phyloP scores from a whole-genome alignment of 2,888 invertebrate species.

The Tenthredo livida region DNA sequence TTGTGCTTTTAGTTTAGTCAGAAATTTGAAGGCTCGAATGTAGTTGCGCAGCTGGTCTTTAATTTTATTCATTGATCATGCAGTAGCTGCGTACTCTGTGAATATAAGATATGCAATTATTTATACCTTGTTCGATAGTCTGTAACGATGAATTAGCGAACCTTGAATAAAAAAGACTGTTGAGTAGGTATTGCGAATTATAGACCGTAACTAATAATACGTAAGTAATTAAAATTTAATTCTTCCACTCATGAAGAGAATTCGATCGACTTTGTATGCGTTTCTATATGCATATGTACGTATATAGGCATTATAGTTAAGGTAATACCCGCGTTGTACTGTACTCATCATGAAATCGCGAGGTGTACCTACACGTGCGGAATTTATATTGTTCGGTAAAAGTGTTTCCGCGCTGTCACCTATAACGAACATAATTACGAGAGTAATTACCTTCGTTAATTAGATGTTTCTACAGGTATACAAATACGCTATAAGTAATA shows the following conservation, averaged over 20 bases:
- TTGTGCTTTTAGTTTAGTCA: too few relatives aligned
- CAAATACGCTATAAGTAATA: not conserved
- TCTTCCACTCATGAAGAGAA: not conserved
- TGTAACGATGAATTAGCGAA: not conserved
- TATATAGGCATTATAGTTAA: too few relatives aligned
- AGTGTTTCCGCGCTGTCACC: not conserved
- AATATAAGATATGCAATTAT: not conserved
- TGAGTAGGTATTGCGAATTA: not conserved
- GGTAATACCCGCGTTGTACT: not conserved
- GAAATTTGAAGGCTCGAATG: not conserved
- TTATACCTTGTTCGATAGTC: not conserved
- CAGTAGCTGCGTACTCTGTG: not conserved
- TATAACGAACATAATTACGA: slow-evolving; percentile 15
- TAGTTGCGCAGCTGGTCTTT: not conserved
- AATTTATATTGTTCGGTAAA: slow-evolving; percentile 37
- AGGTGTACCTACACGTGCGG: not conserved
- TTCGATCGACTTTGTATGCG: not conserved
- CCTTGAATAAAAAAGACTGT: not conserved
- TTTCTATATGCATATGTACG: not conserved
- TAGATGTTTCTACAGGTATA: not conserved
- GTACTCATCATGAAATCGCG: slow-evolving; percentile 1
- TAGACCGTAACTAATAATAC: slow-evolving; percentile 3
- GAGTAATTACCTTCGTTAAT: slow-evolving; percentile 19
- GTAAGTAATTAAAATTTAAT: not conserved
- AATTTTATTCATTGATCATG: not conserved